Base-by-base conservation (phyloP, 2,113 vertebrate genomes). In the Cyphomyrus plagiostoma region DNA sequence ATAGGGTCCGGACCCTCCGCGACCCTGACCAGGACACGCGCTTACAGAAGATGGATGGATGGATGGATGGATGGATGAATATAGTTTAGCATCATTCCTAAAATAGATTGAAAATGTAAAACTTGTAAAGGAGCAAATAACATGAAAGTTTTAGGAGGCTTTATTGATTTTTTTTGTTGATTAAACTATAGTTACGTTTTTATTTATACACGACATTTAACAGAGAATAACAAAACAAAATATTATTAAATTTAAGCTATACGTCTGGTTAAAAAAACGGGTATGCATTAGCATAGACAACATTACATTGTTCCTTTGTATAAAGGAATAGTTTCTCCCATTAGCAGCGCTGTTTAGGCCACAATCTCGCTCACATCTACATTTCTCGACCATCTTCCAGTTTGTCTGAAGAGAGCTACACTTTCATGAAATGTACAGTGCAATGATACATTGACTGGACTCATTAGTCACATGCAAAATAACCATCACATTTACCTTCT, bases 261-360 rank as follows among this genome's bases (percentile, higher is more conserved):
- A 62, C 45, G 88, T 58, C 39, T 21, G 42, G 56, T 58, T 50
- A 30, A 89, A 26, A 89, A 26, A 19, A 90, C 46, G 15, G 23
- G 45, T 66, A 83, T 90, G 58, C 88, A 94, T 89, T 91, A 48
- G 94, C 93, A 94, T 94, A 95, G 92, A 94, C 88, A 90, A 90
- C 87, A 92, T 88, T 74, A 89, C 58, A 90, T 56, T 35, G 70
- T 46, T 89, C 93, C 91, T 95, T 94, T 93, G 90, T 90, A 92
- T 58, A 95, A 95, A 95, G 93, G 94, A 93, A 93, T 92, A 94
- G 89, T 82, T 45, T 88, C 92, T 93, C 50, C 45, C 86, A 49
- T 19, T 82, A 91, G 86, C 46, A 94, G 77, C 53, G 88, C 39
- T 84, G 74, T 80, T 42, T 58, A 90, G 88, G 30, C 88, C 88